Evolutionary conservation across 2,888 invertebrate species (phyloP), one percentile per base, ranked within the genome.

Genomic region (Gibbula magus): DNA sequence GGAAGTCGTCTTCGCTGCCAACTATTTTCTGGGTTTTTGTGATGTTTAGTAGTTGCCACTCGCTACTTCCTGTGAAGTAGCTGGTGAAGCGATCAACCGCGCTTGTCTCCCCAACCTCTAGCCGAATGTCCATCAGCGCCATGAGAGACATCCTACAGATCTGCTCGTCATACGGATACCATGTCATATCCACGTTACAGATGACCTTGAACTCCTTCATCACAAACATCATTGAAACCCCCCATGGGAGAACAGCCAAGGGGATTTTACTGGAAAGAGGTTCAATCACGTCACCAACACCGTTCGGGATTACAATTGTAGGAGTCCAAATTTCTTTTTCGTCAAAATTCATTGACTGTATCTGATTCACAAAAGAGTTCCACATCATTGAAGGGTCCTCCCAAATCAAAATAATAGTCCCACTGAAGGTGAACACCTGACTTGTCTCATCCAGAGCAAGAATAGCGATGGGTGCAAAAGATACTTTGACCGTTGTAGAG

Each of bases 101-200:
- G 20, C 3, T 2, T 5, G 29, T n/a, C 2, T 39, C 1, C 2
- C 45, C 70, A 16, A 73, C 18, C n/a, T 35, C 5, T 5, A 45
- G n/a, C 3, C 13, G 0, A 5, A n/a, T 8, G 5, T 35, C n/a
- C 5, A 13, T 13, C 2, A 73, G 5, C 35, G 20, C 35, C 32
- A 73, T 29, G 35, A 35, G 32, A 0, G 61, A 13, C 25, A 73
- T 39, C 32, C 20, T 20, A 25, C 70, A 73, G 4, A 39, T 13
- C 70, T 73, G 70, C 13, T 35, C 45, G n/a, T 73, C 70, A n/a
- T 39, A 73, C 2, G 70, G 70, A 20, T 73, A 73, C 20, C 45
- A 35, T 39, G 39, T 20, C 70, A 73, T 35, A 25, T 73, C 70
- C 70, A 73, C 20, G 22, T 35, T 4, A 73, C 70, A 73, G 22